These are phyloP conservation scores for Salvelinus namaycush DNA, from an alignment of 2,113 vertebrate genomes.

Conservation along the genomic window DNA sequence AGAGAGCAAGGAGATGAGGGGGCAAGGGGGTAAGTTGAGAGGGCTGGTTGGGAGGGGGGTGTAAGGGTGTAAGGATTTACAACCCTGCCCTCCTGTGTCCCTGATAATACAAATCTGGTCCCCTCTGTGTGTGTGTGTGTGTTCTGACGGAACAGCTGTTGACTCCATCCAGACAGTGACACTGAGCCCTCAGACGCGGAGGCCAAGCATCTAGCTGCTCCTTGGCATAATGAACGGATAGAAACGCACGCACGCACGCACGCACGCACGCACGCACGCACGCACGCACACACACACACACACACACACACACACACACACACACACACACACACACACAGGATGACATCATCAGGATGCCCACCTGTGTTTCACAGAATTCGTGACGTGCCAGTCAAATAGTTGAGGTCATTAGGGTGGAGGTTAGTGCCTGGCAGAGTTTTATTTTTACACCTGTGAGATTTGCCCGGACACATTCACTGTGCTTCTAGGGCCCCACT, in stretches of 20 bases:
- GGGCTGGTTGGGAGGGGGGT: not conserved
- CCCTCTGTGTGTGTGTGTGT: slow-evolving; percentile 15
- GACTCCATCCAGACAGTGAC: slow-evolving; percentile 34
- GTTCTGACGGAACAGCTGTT: slow-evolving; percentile 42
- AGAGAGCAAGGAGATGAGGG: slow-evolving; percentile 37
- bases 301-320: slow-evolving; percentile 11
- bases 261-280: slow-evolving; percentile 10
- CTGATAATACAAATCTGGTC: slow-evolving; percentile 72
- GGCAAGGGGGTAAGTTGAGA: slow-evolving; percentile 34
- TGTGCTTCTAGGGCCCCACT: not conserved
- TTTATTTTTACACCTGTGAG: slow-evolving; percentile 11
- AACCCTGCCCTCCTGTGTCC: slow-evolving; percentile 49
- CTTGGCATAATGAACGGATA: not conserved
- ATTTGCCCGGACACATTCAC: slow-evolving; percentile 13
- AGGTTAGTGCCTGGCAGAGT: slow-evolving; percentile 28
- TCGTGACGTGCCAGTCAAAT: slow-evolving; percentile 8
- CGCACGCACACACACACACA: not conserved
- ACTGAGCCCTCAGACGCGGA: slow-evolving; percentile 7
- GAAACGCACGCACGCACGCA: not conserved
- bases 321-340: slow-evolving; percentile 14
- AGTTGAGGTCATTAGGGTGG: slow-evolving; percentile 24
- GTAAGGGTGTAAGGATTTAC: slow-evolving; percentile 60
- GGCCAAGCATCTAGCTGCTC: not conserved
- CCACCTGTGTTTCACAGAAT: not conserved
- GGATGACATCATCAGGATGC: not conserved